phyloP scores from a whole-genome alignment of 2,888 invertebrate species.

The Drosophila multiciliata region DNA sequence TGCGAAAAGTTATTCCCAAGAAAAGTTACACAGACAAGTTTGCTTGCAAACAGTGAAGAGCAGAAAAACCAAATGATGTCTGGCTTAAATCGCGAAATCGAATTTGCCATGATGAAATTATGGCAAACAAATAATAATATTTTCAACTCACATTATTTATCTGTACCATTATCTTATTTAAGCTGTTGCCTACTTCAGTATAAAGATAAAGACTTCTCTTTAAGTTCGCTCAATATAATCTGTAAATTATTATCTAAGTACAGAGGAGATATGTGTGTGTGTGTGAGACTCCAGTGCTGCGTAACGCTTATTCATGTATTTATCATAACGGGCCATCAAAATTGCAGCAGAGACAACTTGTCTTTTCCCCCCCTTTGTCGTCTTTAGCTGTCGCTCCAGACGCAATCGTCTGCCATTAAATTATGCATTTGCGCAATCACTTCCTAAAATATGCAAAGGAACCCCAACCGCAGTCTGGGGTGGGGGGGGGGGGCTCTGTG shows the following conservation, averaged over 20 bases:
- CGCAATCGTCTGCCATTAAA: conserved; percentile 77
- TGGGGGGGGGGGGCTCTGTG: neutral
- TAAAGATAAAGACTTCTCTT: neutral
- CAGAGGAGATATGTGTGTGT: neutral
- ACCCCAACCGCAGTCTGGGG: neutral
- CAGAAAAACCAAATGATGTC: neutral
- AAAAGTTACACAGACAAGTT: conserved; percentile 25
- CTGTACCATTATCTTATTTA: neutral
- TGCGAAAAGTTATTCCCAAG: conserved; percentile 13
- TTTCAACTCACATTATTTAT: neutral
- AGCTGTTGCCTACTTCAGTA: neutral
- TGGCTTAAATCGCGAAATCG: neutral
- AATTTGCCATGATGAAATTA: neutral
- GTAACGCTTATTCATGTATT: conserved; percentile 8
- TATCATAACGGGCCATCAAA: conserved; percentile 28
- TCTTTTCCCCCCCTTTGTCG: neutral
- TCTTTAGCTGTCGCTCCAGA: conserved; percentile 17
- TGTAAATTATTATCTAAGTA: neutral
- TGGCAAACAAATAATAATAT: neutral
- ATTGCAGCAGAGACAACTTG: conserved; percentile 15
- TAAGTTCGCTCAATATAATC: neutral
- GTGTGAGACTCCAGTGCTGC: neutral
- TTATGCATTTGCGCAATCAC: conserved; percentile 80
- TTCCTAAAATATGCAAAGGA: conserved; percentile 75
- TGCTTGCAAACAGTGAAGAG: neutral